A percentile compares a stretch with the other conserved stretches of the same genome.
Evolutionary conservation across 2,888 invertebrate genomes (phyloP).

Genomic region (Hypomecis punctinalis): DNA sequence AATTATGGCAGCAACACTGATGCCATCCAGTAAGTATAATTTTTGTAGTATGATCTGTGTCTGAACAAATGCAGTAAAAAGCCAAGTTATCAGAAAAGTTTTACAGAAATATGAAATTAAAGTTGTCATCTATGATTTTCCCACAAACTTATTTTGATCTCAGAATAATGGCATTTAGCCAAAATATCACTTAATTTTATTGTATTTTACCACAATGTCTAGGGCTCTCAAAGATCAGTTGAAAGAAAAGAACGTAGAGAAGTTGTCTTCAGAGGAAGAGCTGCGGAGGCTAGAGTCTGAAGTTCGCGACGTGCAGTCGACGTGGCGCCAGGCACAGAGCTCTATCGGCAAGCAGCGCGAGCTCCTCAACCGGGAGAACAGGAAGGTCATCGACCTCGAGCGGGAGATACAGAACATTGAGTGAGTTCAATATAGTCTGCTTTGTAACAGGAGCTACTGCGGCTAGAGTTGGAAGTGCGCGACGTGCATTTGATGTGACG

Average conservation of each 20-base stretch:
- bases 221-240: slow-evolving; percentile 67
- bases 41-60: too few species aligned
- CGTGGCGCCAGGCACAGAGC: slow-evolving; percentile 53
- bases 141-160: too few species aligned
- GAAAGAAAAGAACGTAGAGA: slow-evolving; percentile 62
- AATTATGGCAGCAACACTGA: slow-evolving; percentile 65
- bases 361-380: slow-evolving; percentile 60
- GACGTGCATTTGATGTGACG: slow-evolving; percentile 60
- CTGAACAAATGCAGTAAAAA: too few species aligned
- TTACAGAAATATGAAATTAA: too few species aligned
- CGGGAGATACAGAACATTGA: slow-evolving; percentile 68
- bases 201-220: neutral
- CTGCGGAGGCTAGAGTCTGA: slow-evolving; percentile 57
- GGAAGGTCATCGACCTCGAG: slow-evolving; percentile 67
- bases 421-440: slow-evolving; percentile 59
- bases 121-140: too few species aligned
- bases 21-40: slow-evolving; percentile 74
- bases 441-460: slow-evolving; percentile 67
- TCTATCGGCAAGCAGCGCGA: slow-evolving; percentile 57
- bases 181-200: too few species aligned
- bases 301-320: slow-evolving; percentile 58
- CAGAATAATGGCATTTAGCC: too few species aligned
- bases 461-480: slow-evolving; percentile 59
- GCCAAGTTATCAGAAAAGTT: too few species aligned
- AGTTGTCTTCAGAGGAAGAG: slow-evolving; percentile 68